These are phyloP conservation scores for Tachysurus vachellii DNA, from an alignment of 2,113 vertebrate species.

Conservation along the genomic window DNA sequence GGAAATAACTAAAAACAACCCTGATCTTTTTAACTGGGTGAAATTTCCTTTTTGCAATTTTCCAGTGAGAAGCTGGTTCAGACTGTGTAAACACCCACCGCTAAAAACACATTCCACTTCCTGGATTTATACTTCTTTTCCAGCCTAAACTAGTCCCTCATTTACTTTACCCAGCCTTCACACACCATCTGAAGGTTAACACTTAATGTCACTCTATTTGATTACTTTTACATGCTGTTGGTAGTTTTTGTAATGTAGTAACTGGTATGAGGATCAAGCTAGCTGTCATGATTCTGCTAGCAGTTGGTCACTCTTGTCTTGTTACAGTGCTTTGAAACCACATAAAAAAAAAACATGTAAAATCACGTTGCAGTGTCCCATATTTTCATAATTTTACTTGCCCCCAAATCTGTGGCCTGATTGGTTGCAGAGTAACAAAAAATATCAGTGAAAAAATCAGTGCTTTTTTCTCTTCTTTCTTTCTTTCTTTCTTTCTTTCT, in stretches of 20 bases:
- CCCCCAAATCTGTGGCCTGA: background rate
- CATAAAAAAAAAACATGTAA: too few relatives aligned
- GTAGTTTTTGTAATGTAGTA: background rate
- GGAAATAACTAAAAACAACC: background rate
- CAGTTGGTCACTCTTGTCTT: background rate
- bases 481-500: too few relatives aligned
- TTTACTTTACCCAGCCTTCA: constrained; percentile 4
- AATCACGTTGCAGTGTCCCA: background rate
- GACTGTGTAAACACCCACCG: constrained; percentile 61
- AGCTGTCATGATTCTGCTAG: background rate
- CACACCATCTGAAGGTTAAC: background rate
- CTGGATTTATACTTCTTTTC: constrained; percentile 55
- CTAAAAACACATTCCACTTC: constrained; percentile 67
- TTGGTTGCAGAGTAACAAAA: background rate
- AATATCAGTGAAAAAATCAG: too few relatives aligned
- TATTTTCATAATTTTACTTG: too few relatives aligned
- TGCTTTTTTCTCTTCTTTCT: too few relatives aligned
- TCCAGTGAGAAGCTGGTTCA: constrained; percentile 63
- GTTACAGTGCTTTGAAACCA: background rate
- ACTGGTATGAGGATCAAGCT: background rate
- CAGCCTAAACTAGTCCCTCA: constrained; percentile 1
- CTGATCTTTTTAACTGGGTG: background rate
- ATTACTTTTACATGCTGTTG: background rate
- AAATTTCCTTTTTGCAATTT: constrained; percentile 33
- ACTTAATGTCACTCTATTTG: background rate